Evolutionary conservation across 2,888 invertebrate genomes (phyloP).

Genomic region (Troides aeacus): DNA sequence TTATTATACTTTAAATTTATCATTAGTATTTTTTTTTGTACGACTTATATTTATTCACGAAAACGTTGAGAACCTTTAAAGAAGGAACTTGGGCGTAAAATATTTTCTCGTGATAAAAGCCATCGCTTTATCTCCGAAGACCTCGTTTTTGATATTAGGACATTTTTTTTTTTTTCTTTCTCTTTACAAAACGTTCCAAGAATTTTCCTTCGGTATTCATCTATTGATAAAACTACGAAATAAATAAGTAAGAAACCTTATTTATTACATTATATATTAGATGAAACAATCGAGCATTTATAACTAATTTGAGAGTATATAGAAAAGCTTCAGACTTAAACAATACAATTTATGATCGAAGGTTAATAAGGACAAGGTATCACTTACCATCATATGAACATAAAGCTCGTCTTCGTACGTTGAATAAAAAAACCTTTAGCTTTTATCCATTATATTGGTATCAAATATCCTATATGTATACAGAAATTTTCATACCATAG

Average conservation of each 20-base stretch:
- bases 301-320: too few species aligned
- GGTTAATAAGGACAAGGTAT: too few species aligned
- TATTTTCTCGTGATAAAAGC: constrained; percentile 3
- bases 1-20: not conserved
- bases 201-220: not conserved
- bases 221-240: not conserved
- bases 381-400: too few species aligned
- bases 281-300: too few species aligned
- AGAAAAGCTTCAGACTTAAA: too few species aligned
- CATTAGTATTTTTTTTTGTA: not conserved
- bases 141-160: constrained; percentile 1
- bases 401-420: too few species aligned
- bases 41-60: not conserved
- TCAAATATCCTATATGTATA: too few species aligned
- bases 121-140: not conserved
- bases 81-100: not conserved
- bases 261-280: too few species aligned
- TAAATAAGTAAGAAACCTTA: not conserved
- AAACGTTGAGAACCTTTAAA: not conserved
- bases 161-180: constrained; percentile 1
- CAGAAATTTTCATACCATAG: too few species aligned
- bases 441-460: too few species aligned
- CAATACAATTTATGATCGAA: too few species aligned
- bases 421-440: too few species aligned
- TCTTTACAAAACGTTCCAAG: not conserved